These are phyloP conservation scores for Masticophis lateralis DNA, from an alignment of 2,797 vertebrate genomes.

Conservation along the genomic window DNA sequence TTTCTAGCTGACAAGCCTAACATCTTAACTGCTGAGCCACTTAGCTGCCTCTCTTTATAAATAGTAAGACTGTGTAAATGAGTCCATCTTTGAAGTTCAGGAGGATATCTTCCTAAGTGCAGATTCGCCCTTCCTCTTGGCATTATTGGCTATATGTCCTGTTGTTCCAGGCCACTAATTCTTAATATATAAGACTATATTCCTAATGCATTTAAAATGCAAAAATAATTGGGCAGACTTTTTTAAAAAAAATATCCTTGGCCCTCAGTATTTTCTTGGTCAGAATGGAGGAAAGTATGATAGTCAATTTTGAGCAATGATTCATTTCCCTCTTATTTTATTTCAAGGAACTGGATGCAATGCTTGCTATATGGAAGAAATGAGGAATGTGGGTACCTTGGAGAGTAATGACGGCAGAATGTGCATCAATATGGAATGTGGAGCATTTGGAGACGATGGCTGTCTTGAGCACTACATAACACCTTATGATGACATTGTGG, in stretches of 20 bases:
- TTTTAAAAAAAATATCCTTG: not conserved
- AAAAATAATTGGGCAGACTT: not conserved
- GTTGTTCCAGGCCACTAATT: not conserved
- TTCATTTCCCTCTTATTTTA: rapidly evolving
- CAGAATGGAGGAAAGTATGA: not conserved
- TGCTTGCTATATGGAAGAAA: slow-evolving; percentile 79
- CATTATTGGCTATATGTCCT: not conserved
- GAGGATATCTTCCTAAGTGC: not conserved
- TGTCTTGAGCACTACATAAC: slow-evolving; percentile 63
- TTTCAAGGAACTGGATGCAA: slow-evolving; percentile 73
- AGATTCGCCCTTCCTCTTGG: not conserved
- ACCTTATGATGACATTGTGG: slow-evolving; percentile 63
- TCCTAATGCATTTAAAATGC: not conserved
- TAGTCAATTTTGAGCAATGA: not conserved
- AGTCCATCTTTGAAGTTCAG: not conserved
- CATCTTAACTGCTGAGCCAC: not conserved
- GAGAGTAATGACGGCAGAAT: slow-evolving; percentile 67
- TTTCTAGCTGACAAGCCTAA: not conserved
- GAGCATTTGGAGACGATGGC: slow-evolving; percentile 75
- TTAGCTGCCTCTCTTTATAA: not conserved
- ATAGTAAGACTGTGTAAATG: not conserved
- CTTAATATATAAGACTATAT: not conserved
- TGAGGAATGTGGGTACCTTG: slow-evolving; percentile 60
- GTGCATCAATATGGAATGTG: slow-evolving; percentile 82
- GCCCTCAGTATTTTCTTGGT: not conserved